Conservation (phyloP, 2,888 invertebrate genomes). For the Oasisia sp. region DNA sequence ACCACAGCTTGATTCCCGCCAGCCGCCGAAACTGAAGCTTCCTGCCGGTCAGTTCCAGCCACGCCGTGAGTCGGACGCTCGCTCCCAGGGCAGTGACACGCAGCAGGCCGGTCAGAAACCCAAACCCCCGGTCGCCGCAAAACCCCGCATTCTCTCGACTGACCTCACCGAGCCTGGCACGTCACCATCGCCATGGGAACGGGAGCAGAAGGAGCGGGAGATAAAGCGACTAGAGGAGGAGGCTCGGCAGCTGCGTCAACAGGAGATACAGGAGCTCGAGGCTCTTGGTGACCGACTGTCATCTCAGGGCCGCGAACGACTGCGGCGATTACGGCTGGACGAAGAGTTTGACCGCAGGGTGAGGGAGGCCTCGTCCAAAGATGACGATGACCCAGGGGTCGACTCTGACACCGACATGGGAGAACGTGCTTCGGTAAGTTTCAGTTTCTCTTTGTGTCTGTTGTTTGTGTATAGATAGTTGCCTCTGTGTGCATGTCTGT, state of each 20-base stretch:
- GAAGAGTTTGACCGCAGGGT: constrained; percentile 93
- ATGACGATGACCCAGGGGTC: constrained; percentile 72
- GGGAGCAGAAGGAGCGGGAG: constrained; percentile 60
- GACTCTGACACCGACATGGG: constrained; percentile 57
- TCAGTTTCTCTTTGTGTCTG: neutral
- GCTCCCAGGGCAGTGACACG: neutral
- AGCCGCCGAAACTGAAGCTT: neutral
- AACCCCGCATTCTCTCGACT: constrained; percentile 34
- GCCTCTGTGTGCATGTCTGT: no score
- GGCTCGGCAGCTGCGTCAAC: constrained; percentile 34
- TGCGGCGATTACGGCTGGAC: constrained; percentile 79
- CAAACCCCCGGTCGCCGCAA: constrained; percentile 38
- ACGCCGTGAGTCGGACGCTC: neutral
- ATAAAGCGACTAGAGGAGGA: constrained; percentile 39
- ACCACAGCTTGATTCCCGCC: constrained; percentile 18
- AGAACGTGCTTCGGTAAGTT: constrained; percentile 47
- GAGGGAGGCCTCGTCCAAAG: constrained; percentile 80
- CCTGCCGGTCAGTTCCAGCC: neutral
- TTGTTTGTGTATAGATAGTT: no score
- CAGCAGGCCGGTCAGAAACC: constrained; percentile 13
- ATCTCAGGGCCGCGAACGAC: constrained; percentile 57
- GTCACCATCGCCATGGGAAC: constrained; percentile 80
- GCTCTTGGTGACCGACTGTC: constrained; percentile 54
- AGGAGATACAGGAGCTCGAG: constrained; percentile 74
- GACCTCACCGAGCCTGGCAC: constrained; percentile 25